Percentiles rank a stretch among this genome's conserved stretches.
phyloP scores from a whole-genome alignment of 2,797 vertebrate genomes.

The Anguilla pacifica region DNA sequence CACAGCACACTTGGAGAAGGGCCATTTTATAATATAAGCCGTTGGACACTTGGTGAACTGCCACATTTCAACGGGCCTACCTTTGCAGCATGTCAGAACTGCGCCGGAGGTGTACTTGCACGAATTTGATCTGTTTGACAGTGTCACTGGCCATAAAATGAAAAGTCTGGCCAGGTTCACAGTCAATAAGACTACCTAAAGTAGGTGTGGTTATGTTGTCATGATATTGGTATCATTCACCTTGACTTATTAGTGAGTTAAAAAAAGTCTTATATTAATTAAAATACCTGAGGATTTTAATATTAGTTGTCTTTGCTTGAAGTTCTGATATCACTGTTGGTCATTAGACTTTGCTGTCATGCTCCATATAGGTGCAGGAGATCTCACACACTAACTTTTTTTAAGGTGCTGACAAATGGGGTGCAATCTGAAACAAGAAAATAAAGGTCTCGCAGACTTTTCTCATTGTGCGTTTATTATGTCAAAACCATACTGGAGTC shows the following conservation, averaged over 20 bases:
- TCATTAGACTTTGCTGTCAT: not conserved
- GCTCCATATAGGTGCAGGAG: not conserved
- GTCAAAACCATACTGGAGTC: not conserved
- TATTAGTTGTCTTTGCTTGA: not conserved
- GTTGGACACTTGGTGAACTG: not conserved
- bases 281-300: not conserved
- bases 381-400: not conserved
- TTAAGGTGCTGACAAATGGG: not conserved
- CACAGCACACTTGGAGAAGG: not conserved
- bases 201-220: not conserved
- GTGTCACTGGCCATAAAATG: not conserved
- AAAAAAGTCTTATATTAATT: not conserved
- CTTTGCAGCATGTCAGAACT: not conserved
- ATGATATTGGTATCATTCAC: not conserved
- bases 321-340: not conserved
- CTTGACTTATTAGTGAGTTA: not conserved
- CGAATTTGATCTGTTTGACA: not conserved
- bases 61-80: not conserved
- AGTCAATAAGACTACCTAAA: not conserved
- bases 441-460: not conserved
- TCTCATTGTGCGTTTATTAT: not conserved
- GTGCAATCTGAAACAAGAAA: not conserved
- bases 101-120: not conserved
- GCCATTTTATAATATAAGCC: not conserved
- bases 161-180: not conserved